Base-by-base conservation (phyloP, 2,888 invertebrate species). In the Bedellia somnulentella region DNA sequence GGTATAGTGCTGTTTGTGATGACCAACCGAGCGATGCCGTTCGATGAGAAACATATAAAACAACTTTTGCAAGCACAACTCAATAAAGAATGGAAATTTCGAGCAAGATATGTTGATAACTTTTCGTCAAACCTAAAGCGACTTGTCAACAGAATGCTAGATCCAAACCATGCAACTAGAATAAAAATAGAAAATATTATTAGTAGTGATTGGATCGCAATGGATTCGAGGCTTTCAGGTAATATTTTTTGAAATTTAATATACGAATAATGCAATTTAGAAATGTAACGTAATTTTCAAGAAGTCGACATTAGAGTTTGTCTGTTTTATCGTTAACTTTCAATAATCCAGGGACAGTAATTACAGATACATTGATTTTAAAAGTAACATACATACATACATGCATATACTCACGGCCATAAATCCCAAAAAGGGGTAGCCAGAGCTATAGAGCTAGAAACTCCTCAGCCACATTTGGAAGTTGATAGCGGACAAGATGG, bases 21-120 rank as follows among this genome's bases (percentile, higher is more conserved):
- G 83, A 49, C 89, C 3, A 90, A 89, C 49, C 84, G 88, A 48
- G 83, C 87, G 0, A 87, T 90, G 87, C 91, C 92, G 0, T 92
- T 89, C 48, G 87, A 89, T 48, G 88, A 89, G 39, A 80, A 82
- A 15, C 86, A 89, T 44, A 80, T 87, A 16, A 85, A 84, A 41
- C 80, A 63, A 36, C 63, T 90, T 42, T 83, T 87, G 44, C 82
- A 84, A 42, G 59, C 73, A 1, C 75, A 76, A 42, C 53, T 82
- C 3, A 79, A 77, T 37, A 78, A 68, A 34, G 73, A 76, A 35
- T 88, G 86, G 85, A 82, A 80, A 44, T 86, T 87, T 49, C 75
- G 86, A n/a, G 71, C 81, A 1, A 84, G 84, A 45, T 80, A 83
- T 16, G 54, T 66, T 0, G 78, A 80, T 28, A 37, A 45, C 2